Percentiles rank a stretch among this genome's conserved stretches.
Evolutionary conservation across 2,888 invertebrate genomes (phyloP).

Genomic region (Oxytorus armatus): DNA sequence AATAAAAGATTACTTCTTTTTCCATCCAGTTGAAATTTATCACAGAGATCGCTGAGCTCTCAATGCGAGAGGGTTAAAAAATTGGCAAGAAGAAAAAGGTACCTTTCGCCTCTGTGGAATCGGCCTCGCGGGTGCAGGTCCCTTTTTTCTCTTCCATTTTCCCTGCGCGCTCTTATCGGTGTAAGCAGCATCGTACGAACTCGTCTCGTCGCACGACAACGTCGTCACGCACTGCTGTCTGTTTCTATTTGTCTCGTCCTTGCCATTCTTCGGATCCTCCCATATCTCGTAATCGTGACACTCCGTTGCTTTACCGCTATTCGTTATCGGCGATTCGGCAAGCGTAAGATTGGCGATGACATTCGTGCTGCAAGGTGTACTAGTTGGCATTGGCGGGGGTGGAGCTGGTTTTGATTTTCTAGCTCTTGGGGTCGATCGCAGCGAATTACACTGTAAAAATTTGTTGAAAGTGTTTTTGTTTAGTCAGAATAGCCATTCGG

Average conservation of each 20-base stretch:
- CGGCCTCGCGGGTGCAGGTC: constrained; percentile 93
- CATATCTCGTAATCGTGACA: constrained; percentile 75
- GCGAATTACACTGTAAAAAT: constrained; percentile 73
- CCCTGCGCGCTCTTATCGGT: constrained; percentile 88
- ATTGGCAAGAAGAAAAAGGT: neutral
- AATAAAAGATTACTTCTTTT: neutral
- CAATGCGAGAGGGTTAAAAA: constrained; percentile 6
- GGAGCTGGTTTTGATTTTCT: constrained; percentile 89
- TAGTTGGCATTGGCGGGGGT: constrained; percentile 86
- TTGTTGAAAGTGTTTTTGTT: neutral
- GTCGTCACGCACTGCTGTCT: constrained; percentile 83
- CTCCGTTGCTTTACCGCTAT: constrained; percentile 62
- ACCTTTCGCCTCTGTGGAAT: constrained; percentile 89
- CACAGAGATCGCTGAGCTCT: neutral
- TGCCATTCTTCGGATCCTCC: constrained; percentile 86
- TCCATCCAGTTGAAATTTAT: neutral
- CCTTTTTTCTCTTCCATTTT: constrained; percentile 91
- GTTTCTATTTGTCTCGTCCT: constrained; percentile 87
- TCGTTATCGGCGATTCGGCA: constrained; percentile 71
- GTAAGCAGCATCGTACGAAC: constrained; percentile 67
- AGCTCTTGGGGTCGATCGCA: constrained; percentile 85
- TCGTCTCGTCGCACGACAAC: constrained; percentile 62
- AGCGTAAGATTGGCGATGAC: constrained; percentile 58
- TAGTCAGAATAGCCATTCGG: too few species aligned
- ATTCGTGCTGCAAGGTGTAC: constrained; percentile 71